Base-by-base conservation (phyloP, 2,888 invertebrate species). In the Acanthosepion esculentum region DNA sequence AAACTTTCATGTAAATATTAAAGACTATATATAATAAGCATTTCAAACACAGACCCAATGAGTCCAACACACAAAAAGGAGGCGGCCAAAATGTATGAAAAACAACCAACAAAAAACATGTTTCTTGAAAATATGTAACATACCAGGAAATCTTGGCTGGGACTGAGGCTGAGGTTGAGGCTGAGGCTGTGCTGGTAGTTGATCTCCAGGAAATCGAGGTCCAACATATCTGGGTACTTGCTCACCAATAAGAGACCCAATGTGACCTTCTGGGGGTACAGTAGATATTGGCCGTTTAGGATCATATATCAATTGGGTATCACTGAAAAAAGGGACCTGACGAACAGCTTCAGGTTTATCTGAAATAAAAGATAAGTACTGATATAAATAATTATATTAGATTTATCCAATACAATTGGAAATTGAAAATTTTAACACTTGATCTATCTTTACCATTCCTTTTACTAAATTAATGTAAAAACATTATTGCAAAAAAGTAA, bases 271-370 rank as follows among this genome's bases (percentile, higher is more conserved):
- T 41, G 94, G 18, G 41, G 94, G 64, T 20, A 94, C 94, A 94
- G 94, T 41, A 64, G 94, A 59, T 48, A 94, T 55, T 64, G 59
- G 64, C 26, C 64, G 64, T n/a, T 94, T 94, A n/a, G 94, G 94
- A 64, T 94, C 94, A 94, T 64, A 94, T 64, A 94, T 94, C 94
- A 93, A 53, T 53, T 94, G 94, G 59, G 94, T 64, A 94, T 94
- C 94, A 94, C 94, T 93, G 92, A 93, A 93, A 93, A 93, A 93
- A 53, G 92, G 92, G 53, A 93, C 92, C 53, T 93, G 92, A 53
- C 92, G 92, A 50, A 93, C 92, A 93, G 50, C 92, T 53, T 93
- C 92, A 50, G 92, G 92, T 53, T 93, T 93, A 29, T 93, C 92
- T 93, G 50, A n/a, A 78, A 78, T 78, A 18, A 33, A 78, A 78